Conservation (phyloP, 2,888 invertebrate species). For the Acrobasis consociella region DNA sequence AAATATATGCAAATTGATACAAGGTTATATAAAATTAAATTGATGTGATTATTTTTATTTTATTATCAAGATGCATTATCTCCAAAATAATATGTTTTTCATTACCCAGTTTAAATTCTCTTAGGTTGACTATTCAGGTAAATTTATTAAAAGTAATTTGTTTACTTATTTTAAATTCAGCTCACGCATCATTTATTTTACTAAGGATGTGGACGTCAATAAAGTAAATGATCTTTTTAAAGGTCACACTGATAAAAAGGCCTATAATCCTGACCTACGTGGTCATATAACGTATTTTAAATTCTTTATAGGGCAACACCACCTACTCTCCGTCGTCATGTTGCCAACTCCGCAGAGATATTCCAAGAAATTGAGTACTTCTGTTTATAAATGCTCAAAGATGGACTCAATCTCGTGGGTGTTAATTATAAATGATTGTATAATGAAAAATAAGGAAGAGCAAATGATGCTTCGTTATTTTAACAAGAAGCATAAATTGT, state of each 20-base stretch:
- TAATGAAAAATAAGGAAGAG: conserved; percentile 14
- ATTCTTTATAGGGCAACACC: conserved; percentile 27
- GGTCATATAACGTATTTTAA: conserved; percentile 25
- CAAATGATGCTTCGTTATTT: background rate
- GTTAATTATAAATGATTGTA: conserved; percentile 26
- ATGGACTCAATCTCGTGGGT: conserved; percentile 25
- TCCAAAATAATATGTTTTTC: no score
- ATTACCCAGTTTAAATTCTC: no score
- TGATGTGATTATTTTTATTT: background rate
- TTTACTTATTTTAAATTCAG: no score
- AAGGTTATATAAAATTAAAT: background rate
- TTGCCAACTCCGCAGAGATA: conserved; percentile 20
- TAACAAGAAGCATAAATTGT: background rate
- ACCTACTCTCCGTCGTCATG: conserved; percentile 27
- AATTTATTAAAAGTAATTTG: no score
- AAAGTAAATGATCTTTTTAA: conserved; percentile 6
- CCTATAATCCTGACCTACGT: conserved; percentile 32
- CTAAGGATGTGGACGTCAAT: no score
- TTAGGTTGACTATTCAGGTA: no score
- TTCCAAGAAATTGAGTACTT: conserved; percentile 29
- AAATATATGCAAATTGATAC: background rate
- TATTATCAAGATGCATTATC: background rate
- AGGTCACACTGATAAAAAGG: conserved; percentile 28
- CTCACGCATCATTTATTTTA: no score
- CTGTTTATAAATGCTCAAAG: conserved; percentile 25